Percentiles rank a stretch among this genome's conserved stretches.
These are phyloP conservation scores for Pecten maximus DNA, from an alignment of 2,888 invertebrate genomes.

Conservation along the genomic window DNA sequence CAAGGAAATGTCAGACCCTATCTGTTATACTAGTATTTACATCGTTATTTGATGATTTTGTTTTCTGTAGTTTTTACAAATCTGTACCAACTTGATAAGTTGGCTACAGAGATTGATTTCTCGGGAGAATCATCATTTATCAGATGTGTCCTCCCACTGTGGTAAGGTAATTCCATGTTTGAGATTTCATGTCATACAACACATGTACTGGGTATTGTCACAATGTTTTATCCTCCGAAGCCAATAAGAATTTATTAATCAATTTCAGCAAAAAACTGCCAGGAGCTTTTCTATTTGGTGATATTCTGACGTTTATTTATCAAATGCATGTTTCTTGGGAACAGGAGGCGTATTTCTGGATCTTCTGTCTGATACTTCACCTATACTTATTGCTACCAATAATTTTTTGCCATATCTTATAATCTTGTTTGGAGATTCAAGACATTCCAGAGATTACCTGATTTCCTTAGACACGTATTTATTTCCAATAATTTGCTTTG, in stretches of 20 bases:
- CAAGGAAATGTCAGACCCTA: background rate
- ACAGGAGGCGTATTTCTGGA: background rate
- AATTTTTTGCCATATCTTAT: background rate
- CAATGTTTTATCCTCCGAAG: background rate
- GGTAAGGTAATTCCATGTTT: background rate
- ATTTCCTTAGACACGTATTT: background rate
- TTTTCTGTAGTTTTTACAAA: background rate
- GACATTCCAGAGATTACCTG: background rate
- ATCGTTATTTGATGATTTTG: background rate
- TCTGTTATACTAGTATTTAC: background rate
- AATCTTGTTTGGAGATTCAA: background rate
- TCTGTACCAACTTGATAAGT: background rate
- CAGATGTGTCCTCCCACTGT: background rate
- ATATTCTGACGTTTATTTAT: background rate
- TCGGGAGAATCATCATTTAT: background rate
- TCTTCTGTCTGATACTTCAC: background rate
- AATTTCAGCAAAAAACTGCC: background rate
- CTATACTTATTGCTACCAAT: background rate
- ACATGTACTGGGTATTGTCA: background rate
- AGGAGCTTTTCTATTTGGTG: background rate
- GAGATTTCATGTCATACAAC: background rate
- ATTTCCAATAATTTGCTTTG: background rate
- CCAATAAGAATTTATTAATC: background rate
- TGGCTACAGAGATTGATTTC: background rate
- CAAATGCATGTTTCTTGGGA: background rate